Percentiles rank a stretch among this genome's conserved stretches.
These are phyloP conservation scores for Dendrocopos noguchii DNA, from an alignment of 2,113 vertebrate genomes.

Conservation along the genomic window DNA sequence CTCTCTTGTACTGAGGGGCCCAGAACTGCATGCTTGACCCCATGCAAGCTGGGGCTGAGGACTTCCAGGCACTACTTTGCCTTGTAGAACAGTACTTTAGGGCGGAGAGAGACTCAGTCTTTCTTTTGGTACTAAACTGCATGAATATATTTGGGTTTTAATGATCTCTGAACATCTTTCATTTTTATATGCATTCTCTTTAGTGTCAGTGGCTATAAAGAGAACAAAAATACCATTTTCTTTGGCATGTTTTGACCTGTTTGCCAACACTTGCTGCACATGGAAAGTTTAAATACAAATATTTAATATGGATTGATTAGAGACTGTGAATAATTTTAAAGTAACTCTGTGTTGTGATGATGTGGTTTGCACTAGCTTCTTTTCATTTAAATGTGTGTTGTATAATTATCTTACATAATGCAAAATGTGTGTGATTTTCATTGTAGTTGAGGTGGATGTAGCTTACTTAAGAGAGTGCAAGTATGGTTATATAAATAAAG, in stretches of 20 bases:
- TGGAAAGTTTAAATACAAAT: background rate
- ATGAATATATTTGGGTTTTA: fast-evolving
- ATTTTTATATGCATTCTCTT: background rate
- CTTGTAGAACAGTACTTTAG: background rate
- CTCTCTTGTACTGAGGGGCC: no score
- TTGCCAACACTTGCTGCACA: background rate
- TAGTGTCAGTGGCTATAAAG: background rate
- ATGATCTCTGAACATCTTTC: background rate
- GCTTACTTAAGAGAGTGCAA: background rate
- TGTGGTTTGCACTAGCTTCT: background rate
- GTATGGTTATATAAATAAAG: background rate
- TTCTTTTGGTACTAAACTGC: background rate
- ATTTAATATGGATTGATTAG: background rate
- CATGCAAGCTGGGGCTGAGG: fast-evolving
- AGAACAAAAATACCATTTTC: background rate
- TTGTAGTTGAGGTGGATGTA: background rate
- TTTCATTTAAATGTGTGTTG: background rate
- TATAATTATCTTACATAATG: background rate
- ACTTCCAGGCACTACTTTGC: background rate
- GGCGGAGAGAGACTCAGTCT: background rate
- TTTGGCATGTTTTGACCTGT: background rate
- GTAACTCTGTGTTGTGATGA: background rate
- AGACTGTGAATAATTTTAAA: background rate
- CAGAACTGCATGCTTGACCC: no score
- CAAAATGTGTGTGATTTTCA: background rate